These are phyloP conservation scores for Diplogasteroides magnus DNA, from an alignment of 1,140 invertebrate genomes.

Conservation along the genomic window DNA sequence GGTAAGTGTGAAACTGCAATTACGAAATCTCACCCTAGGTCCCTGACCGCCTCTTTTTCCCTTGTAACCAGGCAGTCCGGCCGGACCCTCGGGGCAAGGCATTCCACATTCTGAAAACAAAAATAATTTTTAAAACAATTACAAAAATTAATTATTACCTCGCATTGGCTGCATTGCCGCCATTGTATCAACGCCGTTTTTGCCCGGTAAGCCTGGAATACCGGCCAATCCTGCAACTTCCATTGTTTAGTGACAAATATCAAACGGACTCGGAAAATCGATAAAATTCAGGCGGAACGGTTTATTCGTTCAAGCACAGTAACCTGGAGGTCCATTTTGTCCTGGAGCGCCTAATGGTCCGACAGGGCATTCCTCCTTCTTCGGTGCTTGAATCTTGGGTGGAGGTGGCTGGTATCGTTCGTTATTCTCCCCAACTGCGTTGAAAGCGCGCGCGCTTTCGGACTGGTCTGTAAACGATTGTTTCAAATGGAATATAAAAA, in stretches of 20 bases:
- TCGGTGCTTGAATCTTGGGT: background rate
- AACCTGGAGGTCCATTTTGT: background rate
- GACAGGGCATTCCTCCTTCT: background rate
- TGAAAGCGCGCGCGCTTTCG: background rate
- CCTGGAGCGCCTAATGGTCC: background rate
- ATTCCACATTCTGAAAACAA: no score
- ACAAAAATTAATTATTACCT: no score
- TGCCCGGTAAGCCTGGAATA: background rate
- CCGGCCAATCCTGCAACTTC: no score
- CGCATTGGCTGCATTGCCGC: no score
- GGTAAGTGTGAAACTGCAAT: no score
- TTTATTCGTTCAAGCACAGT: no score
- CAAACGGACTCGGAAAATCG: no score
- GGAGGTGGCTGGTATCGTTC: background rate
- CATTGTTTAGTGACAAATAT: no score
- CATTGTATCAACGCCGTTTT: no score
- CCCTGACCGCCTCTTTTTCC: background rate
- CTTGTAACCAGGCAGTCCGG: background rate
- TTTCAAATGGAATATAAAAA: background rate
- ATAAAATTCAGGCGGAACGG: no score
- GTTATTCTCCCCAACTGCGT: background rate
- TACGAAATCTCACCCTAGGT: no score
- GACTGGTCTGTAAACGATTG: background rate
- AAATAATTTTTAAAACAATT: no score
- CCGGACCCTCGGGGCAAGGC: background rate